These are phyloP conservation scores for Chelonia mydas DNA, from an alignment of 2,797 vertebrate species.

Conservation along the genomic window DNA sequence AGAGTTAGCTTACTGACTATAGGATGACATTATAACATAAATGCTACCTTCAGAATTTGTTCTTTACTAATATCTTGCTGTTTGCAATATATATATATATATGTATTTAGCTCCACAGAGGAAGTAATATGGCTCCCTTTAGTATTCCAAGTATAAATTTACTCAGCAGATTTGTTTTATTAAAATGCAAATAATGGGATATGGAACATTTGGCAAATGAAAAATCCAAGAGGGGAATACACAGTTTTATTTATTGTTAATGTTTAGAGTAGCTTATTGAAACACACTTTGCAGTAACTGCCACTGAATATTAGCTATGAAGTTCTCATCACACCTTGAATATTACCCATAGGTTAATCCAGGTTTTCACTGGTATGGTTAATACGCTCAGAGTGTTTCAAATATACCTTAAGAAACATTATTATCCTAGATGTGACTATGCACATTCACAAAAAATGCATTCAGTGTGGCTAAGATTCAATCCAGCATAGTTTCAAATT, in stretches of 20 bases:
- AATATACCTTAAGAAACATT: conserved; percentile 56
- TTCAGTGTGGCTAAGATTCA: conserved; percentile 65
- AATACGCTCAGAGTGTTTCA: conserved; percentile 24
- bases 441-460: conserved; percentile 51
- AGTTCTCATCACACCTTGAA: conserved; percentile 55
- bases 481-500: conserved; percentile 76
- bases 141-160: conserved; percentile 66
- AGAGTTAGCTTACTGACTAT: conserved; percentile 53
- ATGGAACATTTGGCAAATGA: conserved; percentile 54
- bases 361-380: conserved; percentile 50
- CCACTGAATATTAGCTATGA: conserved; percentile 57
- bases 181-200: conserved; percentile 71
- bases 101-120: conserved; percentile 32
- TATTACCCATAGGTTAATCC: conserved; percentile 44
- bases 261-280: conserved; percentile 50
- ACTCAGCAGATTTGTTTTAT: conserved; percentile 65
- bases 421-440: conserved; percentile 7
- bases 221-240: conserved; percentile 62
- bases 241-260: conserved; percentile 65
- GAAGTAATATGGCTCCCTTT: conserved; percentile 50
- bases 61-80: conserved; percentile 58
- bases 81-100: conserved; percentile 1
- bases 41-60: conserved; percentile 62
- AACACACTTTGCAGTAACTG: conserved; percentile 47
- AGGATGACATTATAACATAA: conserved; percentile 57